Percentiles rank a stretch among this genome's conserved stretches.
phyloP scores from a whole-genome alignment of 1,140 invertebrate species.

The Ceratoteleas bidentatus region DNA sequence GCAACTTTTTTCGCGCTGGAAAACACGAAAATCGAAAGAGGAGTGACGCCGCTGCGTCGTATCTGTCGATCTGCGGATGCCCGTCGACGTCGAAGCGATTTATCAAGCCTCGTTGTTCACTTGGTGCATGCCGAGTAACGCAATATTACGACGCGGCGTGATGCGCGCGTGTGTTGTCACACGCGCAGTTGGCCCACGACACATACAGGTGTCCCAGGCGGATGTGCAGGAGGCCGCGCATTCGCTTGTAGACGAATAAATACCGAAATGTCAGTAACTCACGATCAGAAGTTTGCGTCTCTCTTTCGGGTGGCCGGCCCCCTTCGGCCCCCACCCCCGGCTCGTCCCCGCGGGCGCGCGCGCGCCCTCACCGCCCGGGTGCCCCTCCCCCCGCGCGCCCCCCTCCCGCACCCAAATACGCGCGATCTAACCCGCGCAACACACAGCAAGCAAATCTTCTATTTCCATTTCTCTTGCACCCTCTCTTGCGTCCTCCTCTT shows the following conservation, averaged over 20 bases:
- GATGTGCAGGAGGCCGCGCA: constrained; percentile 72
- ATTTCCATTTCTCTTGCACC: constrained; percentile 70
- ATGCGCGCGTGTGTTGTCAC: constrained; percentile 58
- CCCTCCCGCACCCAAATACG: constrained; percentile 28
- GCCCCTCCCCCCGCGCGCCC: not conserved
- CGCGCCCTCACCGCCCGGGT: not conserved
- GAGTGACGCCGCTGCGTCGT: constrained; percentile 69
- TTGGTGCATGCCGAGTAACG: constrained; percentile 68
- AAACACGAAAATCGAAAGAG: constrained; percentile 61
- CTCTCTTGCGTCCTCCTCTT: constrained; percentile 62
- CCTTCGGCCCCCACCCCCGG: not conserved
- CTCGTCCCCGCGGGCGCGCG: not conserved
- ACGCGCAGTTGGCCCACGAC: constrained; percentile 64
- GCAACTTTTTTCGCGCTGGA: constrained; percentile 56
- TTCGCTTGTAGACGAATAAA: constrained; percentile 76
- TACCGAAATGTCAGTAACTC: constrained; percentile 79
- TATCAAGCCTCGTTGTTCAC: constrained; percentile 73
- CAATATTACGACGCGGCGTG: constrained; percentile 71
- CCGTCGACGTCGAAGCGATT: constrained; percentile 74
- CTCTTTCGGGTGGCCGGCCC: constrained; percentile 20
- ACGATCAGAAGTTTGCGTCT: constrained; percentile 74
- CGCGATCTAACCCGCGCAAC: constrained; percentile 57
- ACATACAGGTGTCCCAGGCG: constrained; percentile 71
- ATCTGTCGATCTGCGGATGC: constrained; percentile 76
- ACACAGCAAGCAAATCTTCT: constrained; percentile 58